These are phyloP conservation scores for Ptychoptera contaminata DNA, from an alignment of 2,888 invertebrate species.

Conservation along the genomic window DNA sequence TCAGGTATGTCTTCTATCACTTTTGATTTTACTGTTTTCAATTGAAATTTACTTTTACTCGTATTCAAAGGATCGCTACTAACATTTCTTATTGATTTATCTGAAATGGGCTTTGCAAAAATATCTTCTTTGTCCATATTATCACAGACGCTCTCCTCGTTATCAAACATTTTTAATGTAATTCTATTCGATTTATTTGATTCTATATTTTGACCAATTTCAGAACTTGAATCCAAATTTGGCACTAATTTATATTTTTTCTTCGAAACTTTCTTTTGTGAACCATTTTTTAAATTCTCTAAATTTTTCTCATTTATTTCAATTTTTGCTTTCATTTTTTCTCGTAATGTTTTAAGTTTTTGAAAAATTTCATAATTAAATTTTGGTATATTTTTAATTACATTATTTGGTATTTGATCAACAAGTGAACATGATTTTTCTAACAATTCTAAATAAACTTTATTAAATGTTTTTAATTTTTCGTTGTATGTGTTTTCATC, in stretches of 20 bases:
- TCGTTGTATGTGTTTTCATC: not conserved
- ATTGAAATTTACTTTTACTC: not conserved
- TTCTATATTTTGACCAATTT: not conserved
- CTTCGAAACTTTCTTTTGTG: not conserved
- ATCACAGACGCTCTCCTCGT: conserved; percentile 16
- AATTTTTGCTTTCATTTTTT: conserved; percentile 40
- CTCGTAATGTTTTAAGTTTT: conserved; percentile 39
- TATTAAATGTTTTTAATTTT: not conserved
- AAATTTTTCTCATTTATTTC: conserved; percentile 27
- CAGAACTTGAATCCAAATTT: not conserved
- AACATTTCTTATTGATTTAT: conserved; percentile 10
- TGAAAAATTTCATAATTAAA: conserved; percentile 39
- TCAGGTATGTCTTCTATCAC: not conserved
- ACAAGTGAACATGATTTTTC: conserved; percentile 46
- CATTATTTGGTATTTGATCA: conserved; percentile 43
- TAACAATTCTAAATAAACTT: conserved; percentile 40
- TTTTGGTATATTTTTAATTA: conserved; percentile 43
- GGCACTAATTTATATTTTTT: not conserved
- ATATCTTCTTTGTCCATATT: conserved; percentile 27
- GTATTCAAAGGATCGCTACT: conserved; percentile 8
- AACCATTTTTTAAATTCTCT: conserved; percentile 13
- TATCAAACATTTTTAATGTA: not conserved
- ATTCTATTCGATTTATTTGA: not conserved
- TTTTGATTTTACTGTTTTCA: not conserved
- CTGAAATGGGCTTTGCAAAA: conserved; percentile 18